These are phyloP conservation scores for Neogobius melanostomus DNA, from an alignment of 2,113 vertebrate species.

Conservation along the genomic window DNA sequence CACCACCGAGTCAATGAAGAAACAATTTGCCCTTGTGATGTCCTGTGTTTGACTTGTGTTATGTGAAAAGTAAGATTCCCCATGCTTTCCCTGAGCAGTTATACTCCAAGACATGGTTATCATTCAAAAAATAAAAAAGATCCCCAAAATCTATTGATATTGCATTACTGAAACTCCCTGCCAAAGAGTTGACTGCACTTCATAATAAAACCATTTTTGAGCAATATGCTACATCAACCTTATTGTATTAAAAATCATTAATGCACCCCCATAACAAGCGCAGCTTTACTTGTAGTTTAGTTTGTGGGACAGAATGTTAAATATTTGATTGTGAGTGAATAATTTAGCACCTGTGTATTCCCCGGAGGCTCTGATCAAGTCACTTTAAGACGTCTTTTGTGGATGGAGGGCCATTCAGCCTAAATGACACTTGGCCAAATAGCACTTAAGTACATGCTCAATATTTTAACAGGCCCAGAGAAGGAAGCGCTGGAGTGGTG, in stretches of 20 bases:
- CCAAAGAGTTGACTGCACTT: constrained; percentile 4
- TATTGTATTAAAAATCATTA: neutral
- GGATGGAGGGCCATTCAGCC: constrained; percentile 78
- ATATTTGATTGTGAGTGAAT: constrained; percentile 77
- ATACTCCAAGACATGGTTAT: neutral
- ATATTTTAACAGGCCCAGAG: constrained; percentile 79
- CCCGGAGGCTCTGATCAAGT: constrained; percentile 72
- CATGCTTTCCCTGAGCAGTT: too few relatives aligned
- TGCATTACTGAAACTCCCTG: constrained; percentile 18
- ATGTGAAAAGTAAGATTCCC: too few relatives aligned
- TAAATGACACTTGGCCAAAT: constrained; percentile 83
- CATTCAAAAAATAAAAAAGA: neutral
- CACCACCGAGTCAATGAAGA: too few relatives aligned
- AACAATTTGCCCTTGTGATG: too few relatives aligned
- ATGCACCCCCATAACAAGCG: constrained; percentile 5
- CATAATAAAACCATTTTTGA: neutral
- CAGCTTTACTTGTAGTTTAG: constrained; percentile 47
- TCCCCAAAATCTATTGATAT: neutral
- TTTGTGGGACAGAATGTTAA: constrained; percentile 74
- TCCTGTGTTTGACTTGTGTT: too few relatives aligned
- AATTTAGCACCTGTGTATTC: constrained; percentile 76
- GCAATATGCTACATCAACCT: neutral
- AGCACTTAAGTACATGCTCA: constrained; percentile 84
- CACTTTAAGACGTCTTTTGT: constrained; percentile 79
- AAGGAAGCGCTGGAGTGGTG: constrained; percentile 61